phyloP scores from a whole-genome alignment of 2,113 vertebrate species.

The Daphoenositta chrysoptera region DNA sequence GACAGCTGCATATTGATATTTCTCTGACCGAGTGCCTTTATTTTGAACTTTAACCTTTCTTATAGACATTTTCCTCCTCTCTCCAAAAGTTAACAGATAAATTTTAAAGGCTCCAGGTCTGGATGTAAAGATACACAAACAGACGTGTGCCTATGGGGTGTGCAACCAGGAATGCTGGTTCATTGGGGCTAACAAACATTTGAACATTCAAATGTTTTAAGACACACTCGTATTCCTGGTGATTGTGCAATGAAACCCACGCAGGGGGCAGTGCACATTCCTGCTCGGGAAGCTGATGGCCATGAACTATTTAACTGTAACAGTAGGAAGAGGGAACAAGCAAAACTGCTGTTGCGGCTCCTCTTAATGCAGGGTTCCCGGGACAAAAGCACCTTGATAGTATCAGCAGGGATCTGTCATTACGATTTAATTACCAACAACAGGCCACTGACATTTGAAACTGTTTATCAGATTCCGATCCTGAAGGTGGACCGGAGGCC shows the following conservation, averaged over 20 bases:
- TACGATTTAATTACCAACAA: slow-evolving; percentile 66
- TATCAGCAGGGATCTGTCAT: slow-evolving; percentile 47
- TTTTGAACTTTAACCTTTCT: not conserved
- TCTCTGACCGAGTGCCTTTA: not conserved
- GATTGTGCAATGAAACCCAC: not conserved
- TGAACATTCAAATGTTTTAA: not conserved
- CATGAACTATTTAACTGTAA: slow-evolving; percentile 20
- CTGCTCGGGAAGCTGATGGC: not conserved
- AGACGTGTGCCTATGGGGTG: not conserved
- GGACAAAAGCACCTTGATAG: slow-evolving; percentile 62
- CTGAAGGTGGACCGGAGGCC: slow-evolving; percentile 24
- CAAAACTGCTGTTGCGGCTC: slow-evolving; percentile 27
- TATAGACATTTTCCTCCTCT: not conserved
- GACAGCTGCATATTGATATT: slow-evolving; percentile 37
- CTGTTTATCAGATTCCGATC: slow-evolving; percentile 44
- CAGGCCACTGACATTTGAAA: slow-evolving; percentile 57
- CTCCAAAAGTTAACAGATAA: not conserved
- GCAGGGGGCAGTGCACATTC: not conserved
- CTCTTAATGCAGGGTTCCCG: not conserved
- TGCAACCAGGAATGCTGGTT: not conserved
- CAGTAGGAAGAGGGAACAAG: slow-evolving; percentile 37
- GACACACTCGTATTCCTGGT: not conserved
- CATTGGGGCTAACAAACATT: not conserved
- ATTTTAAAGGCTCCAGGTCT: not conserved
- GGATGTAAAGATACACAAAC: not conserved